Evolutionary conservation across 2,113 vertebrate species (phyloP), one percentile per base, ranked within the genome.

Genomic region (Mustela lutreola): DNA sequence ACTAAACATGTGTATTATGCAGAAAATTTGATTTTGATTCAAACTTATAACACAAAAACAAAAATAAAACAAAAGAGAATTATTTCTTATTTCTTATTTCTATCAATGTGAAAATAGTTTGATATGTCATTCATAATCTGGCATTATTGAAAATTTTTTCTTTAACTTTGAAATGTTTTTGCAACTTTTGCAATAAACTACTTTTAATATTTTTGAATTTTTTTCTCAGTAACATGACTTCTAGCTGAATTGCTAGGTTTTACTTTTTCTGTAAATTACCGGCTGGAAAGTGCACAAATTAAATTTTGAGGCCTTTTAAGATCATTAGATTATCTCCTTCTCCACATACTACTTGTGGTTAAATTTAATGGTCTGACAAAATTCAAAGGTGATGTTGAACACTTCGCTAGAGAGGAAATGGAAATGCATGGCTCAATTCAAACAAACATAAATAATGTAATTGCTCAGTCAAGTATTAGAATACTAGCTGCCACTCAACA

Each of bases 351-450:
- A 53, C 60, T 88, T 42, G 50, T 63, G 42, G 76, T 11, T 78
- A 88, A 95, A 91, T 62, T 50, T 70, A 82, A 95, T 36, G 24
- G 8, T 76, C 24, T 95, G 75, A 93, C 6, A 97, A 78, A 56
- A 86, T 53, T 87, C 36, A 62, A 91, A 95, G n/a, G 39, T 62
- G 18, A 76, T 63, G 31, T 48, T 83, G 21, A 91, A 83, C 42
- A 67, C n/a, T 91, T 95, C 88, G 33, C 67, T 62, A 70, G 45
- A 83, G 16, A 91, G 42, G 42, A 91, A 82, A 94, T 73, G 63
- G 62, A 75, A 93, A 90, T 56, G 33, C 36, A 73, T 82, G 75
- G 45, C 16, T 86, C 18, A 75, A 24, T 70, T 88, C 58, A 71
- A 88, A 91, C 60, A 78, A 42, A 48, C 18, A 12, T 88, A 91